Conservation (phyloP, 2,113 vertebrate genomes). For the Corydoras maculifer region DNA sequence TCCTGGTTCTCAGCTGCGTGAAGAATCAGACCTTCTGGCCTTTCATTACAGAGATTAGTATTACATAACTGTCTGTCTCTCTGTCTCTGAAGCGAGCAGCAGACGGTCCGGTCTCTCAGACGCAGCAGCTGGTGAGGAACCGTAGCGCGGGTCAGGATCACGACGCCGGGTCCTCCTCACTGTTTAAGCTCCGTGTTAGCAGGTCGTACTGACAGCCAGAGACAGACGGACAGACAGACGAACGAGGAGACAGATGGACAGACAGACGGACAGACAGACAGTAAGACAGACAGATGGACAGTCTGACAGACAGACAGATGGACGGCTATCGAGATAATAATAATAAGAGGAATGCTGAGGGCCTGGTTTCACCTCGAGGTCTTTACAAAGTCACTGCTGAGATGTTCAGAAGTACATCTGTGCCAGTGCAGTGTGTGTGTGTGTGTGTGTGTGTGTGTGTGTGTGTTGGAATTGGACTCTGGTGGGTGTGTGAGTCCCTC, state of each 20-base stretch:
- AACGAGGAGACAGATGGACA: conserved; percentile 29
- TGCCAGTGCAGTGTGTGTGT: neutral
- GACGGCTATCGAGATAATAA: neutral
- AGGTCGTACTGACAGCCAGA: conserved; percentile 5
- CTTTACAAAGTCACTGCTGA: neutral
- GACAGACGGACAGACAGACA: conserved; percentile 28
- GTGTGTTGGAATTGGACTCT: neutral
- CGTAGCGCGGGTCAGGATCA: conserved; percentile 12
- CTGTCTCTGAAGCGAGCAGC: no score
- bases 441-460: neutral
- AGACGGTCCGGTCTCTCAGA: no score
- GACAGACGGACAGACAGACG: conserved; percentile 31
- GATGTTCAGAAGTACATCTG: neutral
- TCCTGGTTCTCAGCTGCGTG: no score
- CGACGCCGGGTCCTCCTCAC: conserved; percentile 39
- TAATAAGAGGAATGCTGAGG: neutral
- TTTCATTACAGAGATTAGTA: no score
- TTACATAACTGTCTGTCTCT: no score
- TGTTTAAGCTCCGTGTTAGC: conserved; percentile 15
- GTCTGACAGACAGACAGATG: conserved; percentile 29
- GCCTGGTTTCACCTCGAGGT: neutral
- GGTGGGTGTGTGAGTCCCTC: conserved; percentile 13
- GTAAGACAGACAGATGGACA: conserved; percentile 27
- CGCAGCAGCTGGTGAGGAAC: no score
- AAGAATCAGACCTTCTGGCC: no score